phyloP scores from a whole-genome alignment of 2,797 vertebrate genomes.

The Pseudochromis fuscus region DNA sequence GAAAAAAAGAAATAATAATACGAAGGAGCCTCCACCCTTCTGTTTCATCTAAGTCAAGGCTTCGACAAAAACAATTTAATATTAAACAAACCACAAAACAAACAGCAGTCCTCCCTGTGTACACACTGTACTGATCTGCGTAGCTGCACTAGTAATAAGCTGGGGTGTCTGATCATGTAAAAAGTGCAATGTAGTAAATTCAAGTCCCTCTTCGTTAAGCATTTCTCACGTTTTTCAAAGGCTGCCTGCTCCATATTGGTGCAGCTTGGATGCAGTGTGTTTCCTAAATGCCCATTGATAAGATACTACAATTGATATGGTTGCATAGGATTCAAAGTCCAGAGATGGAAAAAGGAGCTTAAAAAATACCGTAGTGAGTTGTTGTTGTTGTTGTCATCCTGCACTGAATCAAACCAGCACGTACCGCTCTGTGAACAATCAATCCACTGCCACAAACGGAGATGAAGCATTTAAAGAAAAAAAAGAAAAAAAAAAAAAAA shows the following conservation, averaged over 20 bases:
- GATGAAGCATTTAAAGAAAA: slow-evolving; percentile 61
- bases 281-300: neutral
- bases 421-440: slow-evolving; percentile 72
- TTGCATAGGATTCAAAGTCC: slow-evolving; percentile 40
- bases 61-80: slow-evolving; percentile 31
- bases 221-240: slow-evolving; percentile 17
- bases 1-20: slow-evolving; percentile 32
- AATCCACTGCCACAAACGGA: slow-evolving; percentile 63
- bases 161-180: slow-evolving; percentile 32
- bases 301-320: slow-evolving; percentile 38
- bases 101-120: slow-evolving; percentile 6
- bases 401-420: slow-evolving; percentile 61
- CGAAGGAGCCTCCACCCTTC: slow-evolving; percentile 58
- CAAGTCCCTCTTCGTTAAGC: slow-evolving; percentile 42
- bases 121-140: slow-evolving; percentile 25
- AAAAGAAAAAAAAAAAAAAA: slow-evolving; percentile 49
- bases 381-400: slow-evolving; percentile 69
- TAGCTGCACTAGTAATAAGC: slow-evolving; percentile 23
- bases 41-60: slow-evolving; percentile 32
- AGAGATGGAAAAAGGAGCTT: slow-evolving; percentile 44
- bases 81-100: slow-evolving; percentile 17
- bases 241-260: slow-evolving; percentile 58
- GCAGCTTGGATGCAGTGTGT: slow-evolving; percentile 47
- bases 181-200: slow-evolving; percentile 57
- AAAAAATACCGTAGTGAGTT: slow-evolving; percentile 64